A percentile compares a stretch with the other conserved stretches of the same genome.
These are phyloP conservation scores for Tetropium fuscum DNA, from an alignment of 2,888 invertebrate species.

Conservation along the genomic window DNA sequence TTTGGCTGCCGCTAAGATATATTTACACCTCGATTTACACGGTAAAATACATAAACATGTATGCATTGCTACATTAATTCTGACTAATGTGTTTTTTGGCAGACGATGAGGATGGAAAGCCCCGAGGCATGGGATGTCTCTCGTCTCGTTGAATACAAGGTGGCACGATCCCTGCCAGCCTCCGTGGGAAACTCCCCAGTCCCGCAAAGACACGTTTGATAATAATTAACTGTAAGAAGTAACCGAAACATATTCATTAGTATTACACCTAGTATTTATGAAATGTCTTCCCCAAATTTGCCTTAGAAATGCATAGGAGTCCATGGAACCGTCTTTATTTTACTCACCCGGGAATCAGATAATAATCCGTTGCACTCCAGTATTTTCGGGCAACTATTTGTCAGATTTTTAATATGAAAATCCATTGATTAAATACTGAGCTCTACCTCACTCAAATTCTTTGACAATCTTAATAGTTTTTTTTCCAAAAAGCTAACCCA, in stretches of 20 bases:
- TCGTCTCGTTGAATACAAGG: conserved; percentile 71
- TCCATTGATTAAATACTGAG: conserved; percentile 15
- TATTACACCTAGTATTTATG: conserved; percentile 40
- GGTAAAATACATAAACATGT: too few species aligned
- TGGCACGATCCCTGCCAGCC: conserved; percentile 55
- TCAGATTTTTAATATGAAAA: conserved; percentile 20
- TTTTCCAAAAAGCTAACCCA: too few species aligned
- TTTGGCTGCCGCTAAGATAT: conserved; percentile 16
- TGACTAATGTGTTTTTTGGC: too few species aligned
- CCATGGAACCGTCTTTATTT: too few species aligned
- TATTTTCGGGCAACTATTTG: conserved; percentile 16
- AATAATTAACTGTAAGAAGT: conserved; percentile 39
- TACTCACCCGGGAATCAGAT: too few species aligned
- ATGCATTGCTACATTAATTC: too few species aligned
- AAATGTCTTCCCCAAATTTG: conserved; percentile 54
- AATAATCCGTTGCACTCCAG: too few species aligned
- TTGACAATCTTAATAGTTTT: too few species aligned
- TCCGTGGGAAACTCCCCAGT: conserved; percentile 58
- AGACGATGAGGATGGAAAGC: conserved; percentile 73
- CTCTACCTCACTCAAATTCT: too few species aligned
- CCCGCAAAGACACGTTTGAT: conserved; percentile 54
- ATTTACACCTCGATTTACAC: too few species aligned
- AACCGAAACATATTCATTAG: conserved; percentile 32
- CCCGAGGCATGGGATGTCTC: conserved; percentile 76
- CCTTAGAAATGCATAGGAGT: conserved; percentile 51